Base-by-base conservation (phyloP, 2,113 vertebrate genomes). In the Cololabis saira region DNA sequence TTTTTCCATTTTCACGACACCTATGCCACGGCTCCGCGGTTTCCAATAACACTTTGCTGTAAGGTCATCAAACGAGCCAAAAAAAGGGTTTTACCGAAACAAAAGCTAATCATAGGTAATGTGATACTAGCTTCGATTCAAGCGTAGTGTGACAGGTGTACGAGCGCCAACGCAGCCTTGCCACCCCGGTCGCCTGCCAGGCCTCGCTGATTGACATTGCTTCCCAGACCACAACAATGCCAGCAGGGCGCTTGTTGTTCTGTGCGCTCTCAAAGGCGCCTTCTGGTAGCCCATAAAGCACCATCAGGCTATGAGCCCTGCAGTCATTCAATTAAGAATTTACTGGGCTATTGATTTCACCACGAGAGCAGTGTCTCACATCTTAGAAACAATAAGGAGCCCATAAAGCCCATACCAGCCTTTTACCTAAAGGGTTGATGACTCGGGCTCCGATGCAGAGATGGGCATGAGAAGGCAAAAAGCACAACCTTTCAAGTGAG, bases 261-360 rank as follows among this genome's bases (percentile, higher is more conserved):
- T 10, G 12, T 15, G 3, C 14, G 18, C 67, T 67, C 77, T 79
- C 76, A 71, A 71, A 76, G 62, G 71, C 54, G 71, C 81, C 78
- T 82, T 76, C 73, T 81, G 82, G 74, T 73, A 45, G 48, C 63
- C 71, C 53, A 80, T 83, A 86, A 85, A 86, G 75, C 73, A 66
- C 65, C 75, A 72, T 45, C 78, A 74, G 76, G 76, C 81, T 67
- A 40, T 48, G 27, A 76, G 52, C 83, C 83, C 85, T 47, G 83
- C 85, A 85, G 83, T 78, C 87, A 86, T 86, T 87, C 87, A 87
- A 84, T 90, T 80, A 87, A 44, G 74, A 82, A 80, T 86, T 87
- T 81, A 84, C 81, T 81, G 74, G 75, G 56, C 83, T 85, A 90
- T 90, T 83, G 87, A 90, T 89, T 87, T 80, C 78, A 80, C 61